Base-by-base conservation (phyloP, 2,113 vertebrate species). In the Serinus canaria region DNA sequence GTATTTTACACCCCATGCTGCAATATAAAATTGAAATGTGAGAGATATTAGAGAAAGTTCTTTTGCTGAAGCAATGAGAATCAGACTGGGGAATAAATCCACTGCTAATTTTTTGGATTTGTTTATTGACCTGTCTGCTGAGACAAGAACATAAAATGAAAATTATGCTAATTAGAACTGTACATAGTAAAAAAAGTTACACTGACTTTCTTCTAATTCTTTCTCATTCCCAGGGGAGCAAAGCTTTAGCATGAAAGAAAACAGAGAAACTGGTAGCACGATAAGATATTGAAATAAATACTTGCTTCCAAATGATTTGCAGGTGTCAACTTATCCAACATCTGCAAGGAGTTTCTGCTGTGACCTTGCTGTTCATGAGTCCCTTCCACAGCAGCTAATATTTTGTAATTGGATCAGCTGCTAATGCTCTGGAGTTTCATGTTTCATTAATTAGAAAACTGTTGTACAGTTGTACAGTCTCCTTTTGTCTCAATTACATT, bases 281-380 rank as follows among this genome's bases (percentile, higher is more conserved):
- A 97, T 96, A 95, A 96, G 91, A 97, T 96, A 97, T 90, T 97
- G 96, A 98, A 98, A 98, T 97, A 98, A 98, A 98, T 98, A 98
- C 93, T 97, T 97, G 77, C 83, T 96, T 87, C 96, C 94, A 98
- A 98, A 98, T 98, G 96, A 98, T 98, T 98, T 98, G 96, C 98
- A 99, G 98, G 98, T 98, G 98, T 91, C 94, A 97, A 92, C 92
- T 92, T 83, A 89, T 91, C 91, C 84, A 97, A 97, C 98, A 97
- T 98, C 98, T 98, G 97, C 62, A 87, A 91, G 19, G 86, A 96
- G 63, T 88, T 94, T 72, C 69, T 80, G 56, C 47, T 3, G 13
- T 98, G 98, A 97, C 92, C 95, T 94, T 86, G 37, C 56, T 82
- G 68, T 90, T 49, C 92, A 92, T 96, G 95, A 87, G 90, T 93